Base-by-base conservation (phyloP, 2,888 invertebrate genomes). In the Xanthorhoe designata region DNA sequence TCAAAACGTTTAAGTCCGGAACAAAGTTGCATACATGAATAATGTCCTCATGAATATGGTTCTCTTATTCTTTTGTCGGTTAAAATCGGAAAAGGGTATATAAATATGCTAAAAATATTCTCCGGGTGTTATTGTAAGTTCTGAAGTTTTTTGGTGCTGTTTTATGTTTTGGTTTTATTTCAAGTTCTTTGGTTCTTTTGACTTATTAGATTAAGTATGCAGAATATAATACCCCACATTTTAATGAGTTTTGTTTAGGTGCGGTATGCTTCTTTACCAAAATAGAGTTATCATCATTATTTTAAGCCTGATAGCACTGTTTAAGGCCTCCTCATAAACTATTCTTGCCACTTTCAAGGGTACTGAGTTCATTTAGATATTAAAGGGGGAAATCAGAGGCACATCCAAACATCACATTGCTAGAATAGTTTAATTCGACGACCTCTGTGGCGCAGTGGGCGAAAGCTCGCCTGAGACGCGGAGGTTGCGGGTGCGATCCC, bases 1-100 rank as follows among this genome's bases (percentile, higher is more conserved):
- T 73, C 69, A 52, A 63, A 67, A 63, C 60, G 60, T 53, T 67
- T 72, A 63, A 70, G 69, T 71, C 70, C 74, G 67, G 70, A 75
- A 74, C 69, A 68, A 69, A 78, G 75, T 70, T 75, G 78, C 78
- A 81, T 78, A 76, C 73, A 77, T 78, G 77, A 80, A 81, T 80
- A 81, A 77, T 75, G 61, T 71, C 76, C 71, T 79, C 50, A 84
- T 85, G 83, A 83, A 85, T 84, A 81, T 81, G 79, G 80, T 79
- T 74, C 68, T 73, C 32, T 32, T 67, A 76, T 83, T 80, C 79
- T 81, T 83, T 83, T 84, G 78, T 78, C 70, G 62, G 66, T 61
- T 68, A 72, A 72, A 74, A 68, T 75, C 70, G 75, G 75, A 72
- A 76, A 78, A 75, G 69, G 75, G 73, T 73, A 67, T 64, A 66